phyloP scores from a whole-genome alignment of 2,113 vertebrate genomes.

The Rafetus swinhoei region DNA sequence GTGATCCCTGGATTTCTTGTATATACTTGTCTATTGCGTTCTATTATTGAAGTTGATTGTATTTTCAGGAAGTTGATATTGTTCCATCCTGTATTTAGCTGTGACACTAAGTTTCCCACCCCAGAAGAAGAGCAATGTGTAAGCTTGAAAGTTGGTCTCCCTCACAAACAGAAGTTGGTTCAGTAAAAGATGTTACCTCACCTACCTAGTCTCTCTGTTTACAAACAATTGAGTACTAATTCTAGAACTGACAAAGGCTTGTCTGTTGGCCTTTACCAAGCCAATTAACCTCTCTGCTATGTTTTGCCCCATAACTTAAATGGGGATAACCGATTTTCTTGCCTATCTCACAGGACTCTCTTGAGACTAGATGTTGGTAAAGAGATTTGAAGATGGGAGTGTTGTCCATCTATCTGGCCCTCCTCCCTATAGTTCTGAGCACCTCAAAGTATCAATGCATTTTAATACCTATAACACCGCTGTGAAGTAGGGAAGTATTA shows the following conservation, averaged over 20 bases:
- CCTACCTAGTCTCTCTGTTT: neutral
- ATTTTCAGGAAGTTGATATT: neutral
- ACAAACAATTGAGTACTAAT: neutral
- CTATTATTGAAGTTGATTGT: neutral
- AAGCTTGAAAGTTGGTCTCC: neutral
- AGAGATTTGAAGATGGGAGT: neutral
- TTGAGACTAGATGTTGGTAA: neutral
- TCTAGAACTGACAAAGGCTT: neutral
- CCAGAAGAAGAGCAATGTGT: neutral
- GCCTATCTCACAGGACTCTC: neutral
- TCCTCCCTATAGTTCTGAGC: neutral
- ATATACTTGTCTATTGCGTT: neutral
- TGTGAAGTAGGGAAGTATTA: neutral
- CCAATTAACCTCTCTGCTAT: constrained; percentile 1
- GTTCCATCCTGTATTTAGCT: neutral
- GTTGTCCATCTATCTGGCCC: neutral
- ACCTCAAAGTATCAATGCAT: neutral
- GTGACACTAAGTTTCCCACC: neutral
- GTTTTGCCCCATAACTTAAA: neutral
- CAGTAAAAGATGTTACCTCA: neutral
- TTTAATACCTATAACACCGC: constrained; percentile 10
- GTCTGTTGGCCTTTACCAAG: constrained; percentile 9
- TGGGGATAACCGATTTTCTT: neutral
- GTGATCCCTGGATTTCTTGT: neutral
- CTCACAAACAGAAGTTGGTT: neutral